These are phyloP conservation scores for Melanogrammus aeglefinus DNA, from an alignment of 2,797 vertebrate genomes.

Conservation along the genomic window DNA sequence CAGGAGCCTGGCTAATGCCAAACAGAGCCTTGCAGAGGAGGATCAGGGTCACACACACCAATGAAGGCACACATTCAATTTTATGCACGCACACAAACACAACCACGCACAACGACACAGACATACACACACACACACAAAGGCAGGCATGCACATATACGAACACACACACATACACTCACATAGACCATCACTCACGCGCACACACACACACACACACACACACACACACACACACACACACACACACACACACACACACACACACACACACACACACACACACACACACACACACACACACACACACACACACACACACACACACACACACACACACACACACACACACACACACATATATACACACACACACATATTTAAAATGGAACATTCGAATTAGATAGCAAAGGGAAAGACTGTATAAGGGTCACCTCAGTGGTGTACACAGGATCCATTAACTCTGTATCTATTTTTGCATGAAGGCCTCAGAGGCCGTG, in stretches of 20 bases:
- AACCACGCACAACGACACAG: background rate
- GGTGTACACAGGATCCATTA: constrained; percentile 46
- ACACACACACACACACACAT: constrained; percentile 23
- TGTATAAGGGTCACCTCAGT: constrained; percentile 22
- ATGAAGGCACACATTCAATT: background rate
- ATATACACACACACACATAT: constrained; percentile 42
- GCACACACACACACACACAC: background rate
- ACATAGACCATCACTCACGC: background rate
- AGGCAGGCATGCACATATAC: background rate
- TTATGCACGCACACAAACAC: constrained; percentile 9
- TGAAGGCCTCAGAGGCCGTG: constrained; percentile 14
- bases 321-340: background rate
- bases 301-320: background rate
- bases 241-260: background rate
- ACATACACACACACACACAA: constrained; percentile 5
- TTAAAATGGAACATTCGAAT: constrained; percentile 56
- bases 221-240: background rate
- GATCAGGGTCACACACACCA: constrained; percentile 9
- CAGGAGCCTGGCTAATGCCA: constrained; percentile 24
- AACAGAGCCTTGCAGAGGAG: background rate
- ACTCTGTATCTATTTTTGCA: background rate
- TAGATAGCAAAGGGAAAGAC: constrained; percentile 57
- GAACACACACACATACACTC: background rate
- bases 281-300: constrained; percentile 13
- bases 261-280: background rate